A percentile compares a stretch with the other conserved stretches of the same genome.
These are phyloP conservation scores for Volucella zonaria DNA, from an alignment of 2,888 invertebrate genomes.

Conservation along the genomic window DNA sequence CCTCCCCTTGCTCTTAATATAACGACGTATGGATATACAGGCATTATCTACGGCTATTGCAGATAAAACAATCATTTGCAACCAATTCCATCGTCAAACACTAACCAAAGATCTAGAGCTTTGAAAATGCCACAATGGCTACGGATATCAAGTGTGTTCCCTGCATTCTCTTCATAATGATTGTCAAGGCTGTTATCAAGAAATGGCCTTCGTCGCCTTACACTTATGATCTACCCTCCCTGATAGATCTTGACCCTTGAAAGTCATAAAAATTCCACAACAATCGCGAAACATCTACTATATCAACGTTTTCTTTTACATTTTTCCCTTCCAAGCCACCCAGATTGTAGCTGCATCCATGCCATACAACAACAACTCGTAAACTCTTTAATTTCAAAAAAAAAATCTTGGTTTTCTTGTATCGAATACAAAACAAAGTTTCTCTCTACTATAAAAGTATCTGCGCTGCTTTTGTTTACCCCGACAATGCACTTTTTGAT, in stretches of 20 bases:
- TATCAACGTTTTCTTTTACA: not conserved
- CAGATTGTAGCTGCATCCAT: slow-evolving; percentile 27
- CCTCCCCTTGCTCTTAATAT: no score
- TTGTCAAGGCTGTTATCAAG: no score
- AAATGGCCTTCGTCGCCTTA: no score
- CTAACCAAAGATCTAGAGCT: no score
- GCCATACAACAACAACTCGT: not conserved
- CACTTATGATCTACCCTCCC: no score
- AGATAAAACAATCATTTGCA: no score
- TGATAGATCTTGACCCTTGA: not conserved
- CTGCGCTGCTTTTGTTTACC: slow-evolving; percentile 32
- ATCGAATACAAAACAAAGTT: slow-evolving; percentile 27
- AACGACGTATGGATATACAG: no score
- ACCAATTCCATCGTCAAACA: no score
- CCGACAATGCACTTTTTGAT: slow-evolving; percentile 48
- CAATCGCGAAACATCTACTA: not conserved
- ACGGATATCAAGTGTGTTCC: no score
- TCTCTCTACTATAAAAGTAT: slow-evolving; percentile 9
- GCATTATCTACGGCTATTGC: no score
- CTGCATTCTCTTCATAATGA: no score
- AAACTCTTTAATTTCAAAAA: slow-evolving; percentile 46
- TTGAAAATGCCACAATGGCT: no score
- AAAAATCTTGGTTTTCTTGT: slow-evolving; percentile 14
- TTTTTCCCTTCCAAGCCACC: slow-evolving; percentile 3
- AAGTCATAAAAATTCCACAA: slow-evolving; percentile 16